Conservation (phyloP, 2,888 invertebrate genomes). For the Chloroclysta siterata region DNA sequence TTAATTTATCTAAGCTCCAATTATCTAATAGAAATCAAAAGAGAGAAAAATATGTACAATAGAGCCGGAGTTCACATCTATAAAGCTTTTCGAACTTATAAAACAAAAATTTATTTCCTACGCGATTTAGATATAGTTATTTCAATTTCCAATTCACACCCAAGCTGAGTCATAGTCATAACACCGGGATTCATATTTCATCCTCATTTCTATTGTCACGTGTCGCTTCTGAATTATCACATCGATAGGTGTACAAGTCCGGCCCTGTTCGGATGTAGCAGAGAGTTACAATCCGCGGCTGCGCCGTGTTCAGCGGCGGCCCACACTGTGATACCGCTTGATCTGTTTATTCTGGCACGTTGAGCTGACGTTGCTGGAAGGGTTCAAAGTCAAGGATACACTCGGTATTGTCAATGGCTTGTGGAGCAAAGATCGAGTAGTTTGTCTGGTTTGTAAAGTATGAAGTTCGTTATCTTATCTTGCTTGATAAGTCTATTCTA, state of each 20-base stretch:
- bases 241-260: slow-evolving; percentile 45
- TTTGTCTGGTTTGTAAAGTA: too few species aligned
- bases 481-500: too few species aligned
- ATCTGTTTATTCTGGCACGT: slow-evolving; percentile 76
- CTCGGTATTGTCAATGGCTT: not conserved
- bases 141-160: slow-evolving; percentile 25
- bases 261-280: slow-evolving; percentile 57
- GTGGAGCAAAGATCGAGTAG: too few species aligned
- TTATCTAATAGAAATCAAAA: too few species aligned
- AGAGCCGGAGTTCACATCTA: too few species aligned
- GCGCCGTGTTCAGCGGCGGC: slow-evolving; percentile 73
- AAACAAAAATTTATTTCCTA: too few species aligned
- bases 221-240: slow-evolving; percentile 36
- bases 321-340: slow-evolving; percentile 78
- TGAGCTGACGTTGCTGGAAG: slow-evolving; percentile 42
- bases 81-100: too few species aligned
- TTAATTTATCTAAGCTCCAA: too few species aligned
- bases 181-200: slow-evolving; percentile 23
- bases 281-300: slow-evolving; percentile 75
- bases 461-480: too few species aligned
- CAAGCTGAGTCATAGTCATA: slow-evolving; percentile 24
- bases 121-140: too few species aligned
- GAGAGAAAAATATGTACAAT: too few species aligned
- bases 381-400: slow-evolving; percentile 30
- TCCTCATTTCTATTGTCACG: slow-evolving; percentile 22